Conservation (phyloP, 2,797 vertebrate genomes). For the Trachops cirrhosus region DNA sequence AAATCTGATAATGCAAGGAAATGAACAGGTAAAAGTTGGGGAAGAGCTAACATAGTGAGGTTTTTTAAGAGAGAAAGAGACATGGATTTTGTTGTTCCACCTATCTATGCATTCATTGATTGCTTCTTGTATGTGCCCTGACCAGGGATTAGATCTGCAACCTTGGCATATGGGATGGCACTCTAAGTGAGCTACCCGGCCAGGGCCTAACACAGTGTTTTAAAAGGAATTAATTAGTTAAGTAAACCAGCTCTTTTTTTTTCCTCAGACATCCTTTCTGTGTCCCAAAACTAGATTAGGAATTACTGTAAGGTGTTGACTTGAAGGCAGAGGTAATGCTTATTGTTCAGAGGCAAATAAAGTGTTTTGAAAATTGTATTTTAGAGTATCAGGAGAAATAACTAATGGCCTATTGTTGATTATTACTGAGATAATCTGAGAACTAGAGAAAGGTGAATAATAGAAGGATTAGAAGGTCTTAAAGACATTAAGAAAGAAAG, state of each 20-base stretch:
- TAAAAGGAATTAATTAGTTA: conserved; percentile 51
- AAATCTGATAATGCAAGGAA: conserved; percentile 36
- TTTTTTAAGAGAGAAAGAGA: too few relatives aligned
- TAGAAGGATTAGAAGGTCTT: neutral
- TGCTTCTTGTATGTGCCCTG: too few relatives aligned
- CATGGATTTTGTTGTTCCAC: too few relatives aligned
- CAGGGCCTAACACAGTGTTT: neutral
- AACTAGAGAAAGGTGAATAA: conserved; percentile 1
- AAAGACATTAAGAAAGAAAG: neutral
- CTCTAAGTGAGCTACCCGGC: too few relatives aligned
- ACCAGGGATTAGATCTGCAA: neutral
- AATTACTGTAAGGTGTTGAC: conserved; percentile 17
- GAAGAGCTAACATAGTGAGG: neutral
- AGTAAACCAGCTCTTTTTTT: neutral
- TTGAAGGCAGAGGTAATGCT: neutral
- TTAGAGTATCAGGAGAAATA: neutral
- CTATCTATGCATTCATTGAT: too few relatives aligned
- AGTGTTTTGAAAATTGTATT: conserved; percentile 23
- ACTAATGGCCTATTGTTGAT: neutral
- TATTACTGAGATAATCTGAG: neutral
- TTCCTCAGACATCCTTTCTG: neutral
- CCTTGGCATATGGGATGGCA: too few relatives aligned
- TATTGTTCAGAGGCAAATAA: conserved; percentile 5
- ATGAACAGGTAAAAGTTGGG: conserved; percentile 24
- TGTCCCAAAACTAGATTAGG: neutral